Percentiles rank a stretch among this genome's conserved stretches.
Conservation (phyloP, 2,888 invertebrate species). For the Tachina fera region DNA sequence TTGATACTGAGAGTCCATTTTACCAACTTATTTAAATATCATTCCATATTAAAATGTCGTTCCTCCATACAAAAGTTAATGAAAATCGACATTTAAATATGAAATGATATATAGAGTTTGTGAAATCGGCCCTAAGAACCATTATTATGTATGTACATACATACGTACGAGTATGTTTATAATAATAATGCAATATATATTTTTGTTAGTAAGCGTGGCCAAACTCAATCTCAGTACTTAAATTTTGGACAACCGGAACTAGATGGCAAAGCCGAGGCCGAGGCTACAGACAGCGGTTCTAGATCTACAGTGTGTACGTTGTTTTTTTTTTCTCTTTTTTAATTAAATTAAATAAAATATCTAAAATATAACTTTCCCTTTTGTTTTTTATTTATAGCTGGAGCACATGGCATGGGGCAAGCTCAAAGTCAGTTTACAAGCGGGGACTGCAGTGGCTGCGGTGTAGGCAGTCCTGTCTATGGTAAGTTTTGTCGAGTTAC, state of each 20-base stretch:
- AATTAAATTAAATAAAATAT: slow-evolving; percentile 7
- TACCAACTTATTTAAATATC: too few species aligned
- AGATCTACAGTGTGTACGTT: slow-evolving; percentile 82
- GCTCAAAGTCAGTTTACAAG: slow-evolving; percentile 93
- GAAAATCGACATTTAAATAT: too few species aligned
- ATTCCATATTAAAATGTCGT: too few species aligned
- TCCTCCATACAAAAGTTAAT: too few species aligned
- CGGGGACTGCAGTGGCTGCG: slow-evolving; percentile 79
- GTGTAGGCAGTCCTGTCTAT: slow-evolving; percentile 68
- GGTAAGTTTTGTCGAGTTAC: slow-evolving; percentile 65
- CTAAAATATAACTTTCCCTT: not conserved
- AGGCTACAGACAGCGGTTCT: slow-evolving; percentile 86
- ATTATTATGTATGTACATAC: not conserved
- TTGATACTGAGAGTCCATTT: too few species aligned
- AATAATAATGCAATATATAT: not conserved
- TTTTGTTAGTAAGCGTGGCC: slow-evolving; percentile 85
- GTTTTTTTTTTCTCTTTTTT: not conserved
- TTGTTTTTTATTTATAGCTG: slow-evolving; percentile 84
- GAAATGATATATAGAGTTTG: too few species aligned
- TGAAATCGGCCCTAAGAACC: not conserved
- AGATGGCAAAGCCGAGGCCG: slow-evolving; percentile 91
- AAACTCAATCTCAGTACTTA: slow-evolving; percentile 93
- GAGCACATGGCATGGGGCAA: slow-evolving; percentile 93
- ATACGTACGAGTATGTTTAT: not conserved
- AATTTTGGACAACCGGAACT: slow-evolving; percentile 86